Conservation (phyloP, 2,888 invertebrate species). For the Encarsia formosa region DNA sequence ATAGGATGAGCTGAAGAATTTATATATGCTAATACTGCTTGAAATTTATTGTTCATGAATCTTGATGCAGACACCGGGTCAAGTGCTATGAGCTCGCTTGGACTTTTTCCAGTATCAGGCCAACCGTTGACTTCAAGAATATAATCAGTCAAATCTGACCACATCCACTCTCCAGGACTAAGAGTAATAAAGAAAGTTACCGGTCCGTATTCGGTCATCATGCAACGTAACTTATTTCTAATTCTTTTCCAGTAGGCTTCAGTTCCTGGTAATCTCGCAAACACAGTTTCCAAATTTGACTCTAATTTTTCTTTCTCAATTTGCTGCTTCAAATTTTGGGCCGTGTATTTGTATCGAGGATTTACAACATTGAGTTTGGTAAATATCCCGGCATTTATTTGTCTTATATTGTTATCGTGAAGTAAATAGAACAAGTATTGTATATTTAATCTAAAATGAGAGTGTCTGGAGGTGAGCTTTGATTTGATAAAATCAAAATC, state of each 20-base stretch:
- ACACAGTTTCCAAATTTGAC: conserved; percentile 28
- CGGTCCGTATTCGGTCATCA: conserved; percentile 33
- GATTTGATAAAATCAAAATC: conserved; percentile 32
- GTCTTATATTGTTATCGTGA: conserved; percentile 31
- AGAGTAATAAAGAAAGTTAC: no score
- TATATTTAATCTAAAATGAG: conserved; percentile 31
- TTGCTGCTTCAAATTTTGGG: conserved; percentile 12
- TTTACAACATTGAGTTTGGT: conserved; percentile 28
- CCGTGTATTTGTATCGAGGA: conserved; percentile 25
- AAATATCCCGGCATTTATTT: conserved; percentile 30
- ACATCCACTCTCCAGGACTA: no score
- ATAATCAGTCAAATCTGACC: no score
- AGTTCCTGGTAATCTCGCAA: conserved; percentile 30
- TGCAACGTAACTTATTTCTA: conserved; percentile 29
- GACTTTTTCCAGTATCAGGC: no score
- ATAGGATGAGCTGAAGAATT: no score
- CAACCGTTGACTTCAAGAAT: no score
- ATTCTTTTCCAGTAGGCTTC: conserved; percentile 29
- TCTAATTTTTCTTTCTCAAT: conserved; percentile 26
- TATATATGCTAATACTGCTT: no score
- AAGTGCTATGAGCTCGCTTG: no score
- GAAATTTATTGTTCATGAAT: no score
- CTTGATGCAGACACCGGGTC: no score
- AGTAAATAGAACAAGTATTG: conserved; percentile 34
- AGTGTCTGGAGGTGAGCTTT: conserved; percentile 29